A percentile compares a stretch with the other conserved stretches of the same genome.
Evolutionary conservation across 2,888 invertebrate genomes (phyloP).

Genomic region (Schrankia costaestrigalis): DNA sequence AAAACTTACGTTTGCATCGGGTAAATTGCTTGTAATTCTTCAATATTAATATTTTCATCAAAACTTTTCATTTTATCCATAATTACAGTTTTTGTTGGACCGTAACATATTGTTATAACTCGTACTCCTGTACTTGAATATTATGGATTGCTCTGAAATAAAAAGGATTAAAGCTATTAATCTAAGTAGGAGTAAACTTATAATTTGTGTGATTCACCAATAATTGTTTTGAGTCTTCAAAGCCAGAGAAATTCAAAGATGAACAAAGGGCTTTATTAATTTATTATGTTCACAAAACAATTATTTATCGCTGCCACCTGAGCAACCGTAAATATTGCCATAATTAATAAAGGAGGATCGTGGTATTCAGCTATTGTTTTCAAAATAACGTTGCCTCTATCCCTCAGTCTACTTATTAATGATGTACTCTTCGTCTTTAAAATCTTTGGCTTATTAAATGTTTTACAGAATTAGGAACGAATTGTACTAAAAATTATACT

Average conservation of each 20-base stretch:
- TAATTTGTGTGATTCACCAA: neutral
- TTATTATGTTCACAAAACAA: neutral
- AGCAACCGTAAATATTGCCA: too few species aligned
- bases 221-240: neutral
- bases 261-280: too few species aligned
- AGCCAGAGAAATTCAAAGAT: too few species aligned
- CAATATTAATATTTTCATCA: constrained; percentile 23
- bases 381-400: too few species aligned
- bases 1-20: constrained; percentile 17
- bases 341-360: too few species aligned
- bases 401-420: neutral
- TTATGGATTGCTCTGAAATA: constrained; percentile 26
- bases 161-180: neutral
- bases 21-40: constrained; percentile 3
- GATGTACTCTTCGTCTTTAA: neutral
- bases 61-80: constrained; percentile 24
- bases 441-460: neutral
- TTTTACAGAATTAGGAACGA: neutral
- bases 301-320: neutral
- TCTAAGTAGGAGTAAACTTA: neutral
- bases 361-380: too few species aligned
- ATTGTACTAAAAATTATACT: constrained; percentile 7
- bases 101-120: constrained; percentile 38
- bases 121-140: constrained; percentile 31
- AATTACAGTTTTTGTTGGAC: constrained; percentile 29